A percentile compares a stretch with the other conserved stretches of the same genome.
Evolutionary conservation across 1,140 invertebrate genomes (phyloP).

Genomic region (Linepithema humile): DNA sequence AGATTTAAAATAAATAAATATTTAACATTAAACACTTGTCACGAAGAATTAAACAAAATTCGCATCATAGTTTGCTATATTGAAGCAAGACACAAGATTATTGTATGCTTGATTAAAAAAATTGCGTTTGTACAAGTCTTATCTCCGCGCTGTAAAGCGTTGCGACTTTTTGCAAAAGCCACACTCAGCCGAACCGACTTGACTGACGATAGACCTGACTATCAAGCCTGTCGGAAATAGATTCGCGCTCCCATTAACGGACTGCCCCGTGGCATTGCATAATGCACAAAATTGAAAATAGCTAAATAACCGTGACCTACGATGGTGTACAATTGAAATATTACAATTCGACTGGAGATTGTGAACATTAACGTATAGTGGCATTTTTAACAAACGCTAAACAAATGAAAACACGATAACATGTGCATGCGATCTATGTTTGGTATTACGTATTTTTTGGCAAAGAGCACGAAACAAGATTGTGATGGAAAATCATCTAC

Average conservation of each 20-base stretch:
- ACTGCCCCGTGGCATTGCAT: conserved; percentile 73
- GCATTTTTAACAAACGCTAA: background rate
- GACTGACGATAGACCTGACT: conserved; percentile 53
- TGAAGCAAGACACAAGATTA: too few species aligned
- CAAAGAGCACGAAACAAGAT: background rate
- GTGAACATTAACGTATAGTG: background rate
- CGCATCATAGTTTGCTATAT: too few species aligned
- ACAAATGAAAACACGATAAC: background rate
- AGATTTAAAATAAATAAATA: background rate
- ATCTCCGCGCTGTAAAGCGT: background rate
- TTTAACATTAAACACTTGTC: background rate
- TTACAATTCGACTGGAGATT: conserved; percentile 6
- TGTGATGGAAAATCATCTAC: background rate
- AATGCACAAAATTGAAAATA: conserved; percentile 78
- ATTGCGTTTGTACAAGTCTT: background rate
- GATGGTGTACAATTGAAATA: conserved; percentile 39
- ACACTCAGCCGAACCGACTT: conserved; percentile 41
- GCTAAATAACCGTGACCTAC: conserved; percentile 78
- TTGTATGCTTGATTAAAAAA: too few species aligned
- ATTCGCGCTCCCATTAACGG: conserved; percentile 73
- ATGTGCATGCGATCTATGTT: background rate
- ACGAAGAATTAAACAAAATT: background rate
- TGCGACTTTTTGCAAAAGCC: conserved; percentile 36
- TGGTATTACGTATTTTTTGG: background rate
- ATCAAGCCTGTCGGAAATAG: conserved; percentile 77